These are phyloP conservation scores for Propithecus perrieri DNA, from an alignment of 2,797 vertebrate species.

Conservation along the genomic window DNA sequence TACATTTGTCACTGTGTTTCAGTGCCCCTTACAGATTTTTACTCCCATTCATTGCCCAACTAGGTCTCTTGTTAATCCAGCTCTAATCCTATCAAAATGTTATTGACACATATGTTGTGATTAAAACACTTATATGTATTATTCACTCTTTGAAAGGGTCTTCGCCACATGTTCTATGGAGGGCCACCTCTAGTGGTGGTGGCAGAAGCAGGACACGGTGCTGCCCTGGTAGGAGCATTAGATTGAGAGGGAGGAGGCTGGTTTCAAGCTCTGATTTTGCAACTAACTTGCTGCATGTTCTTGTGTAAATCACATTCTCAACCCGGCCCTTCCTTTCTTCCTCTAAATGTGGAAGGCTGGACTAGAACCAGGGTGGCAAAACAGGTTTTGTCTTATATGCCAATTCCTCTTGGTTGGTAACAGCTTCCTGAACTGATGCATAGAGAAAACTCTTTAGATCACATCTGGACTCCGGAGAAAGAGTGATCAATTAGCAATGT, in stretches of 20 bases:
- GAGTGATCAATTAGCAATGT: neutral
- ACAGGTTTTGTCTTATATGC: neutral
- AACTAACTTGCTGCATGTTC: neutral
- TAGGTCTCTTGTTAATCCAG: neutral
- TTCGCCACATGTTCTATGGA: neutral
- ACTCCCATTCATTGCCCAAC: neutral
- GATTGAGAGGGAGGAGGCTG: neutral
- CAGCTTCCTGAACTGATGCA: neutral
- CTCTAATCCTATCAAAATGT: neutral
- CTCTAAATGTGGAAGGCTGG: neutral
- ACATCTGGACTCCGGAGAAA: neutral
- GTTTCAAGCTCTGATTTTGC: neutral
- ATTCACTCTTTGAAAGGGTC: neutral
- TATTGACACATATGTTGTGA: neutral
- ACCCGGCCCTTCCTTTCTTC: neutral
- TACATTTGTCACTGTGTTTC: neutral
- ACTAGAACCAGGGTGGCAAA: neutral
- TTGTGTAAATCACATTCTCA: neutral
- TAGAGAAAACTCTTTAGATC: neutral
- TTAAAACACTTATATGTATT: neutral
- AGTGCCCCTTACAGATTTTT: neutral
- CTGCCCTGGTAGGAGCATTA: rapidly evolving
- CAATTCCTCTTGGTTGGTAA: neutral
- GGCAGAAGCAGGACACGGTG: neutral
- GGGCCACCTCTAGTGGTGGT: neutral